Base-by-base conservation (phyloP, 2,113 vertebrate species). In the Neolamprologus longior region DNA sequence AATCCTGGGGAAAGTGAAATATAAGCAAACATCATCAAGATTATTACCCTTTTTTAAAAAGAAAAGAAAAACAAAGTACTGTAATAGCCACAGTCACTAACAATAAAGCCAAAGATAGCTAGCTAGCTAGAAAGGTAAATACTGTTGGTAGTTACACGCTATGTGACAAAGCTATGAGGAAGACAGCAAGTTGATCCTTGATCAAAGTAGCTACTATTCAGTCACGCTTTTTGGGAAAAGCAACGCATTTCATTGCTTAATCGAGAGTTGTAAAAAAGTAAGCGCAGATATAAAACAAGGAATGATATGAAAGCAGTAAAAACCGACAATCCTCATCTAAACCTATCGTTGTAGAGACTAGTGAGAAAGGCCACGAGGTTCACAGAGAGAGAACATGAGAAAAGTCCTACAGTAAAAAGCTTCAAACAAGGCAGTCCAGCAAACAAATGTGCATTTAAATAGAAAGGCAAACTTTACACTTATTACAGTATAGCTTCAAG, bases 401-500 rank as follows among this genome's bases (percentile, higher is more conserved):
- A 86, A 71, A 87, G n/a, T 88, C 85, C 87, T 94, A 93, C 84
- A 14, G 88, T 89, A 80, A 87, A 91, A 86, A 86, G 89, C 91
- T 89, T 91, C 7, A 92, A 93, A 94, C 89, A 83, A 94, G 90
- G 90, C 87, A 87, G 80, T 92, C 87, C 91, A 93, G 92, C 91
- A 90, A 95, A 92, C 11, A 78, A 87, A 94, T 91, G 88, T 94
- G 90, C 91, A 91, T 93, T 94, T 93, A 94, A 95, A 95, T 95
- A 95, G 15, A 93, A 93, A 92, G 91, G 89, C 85, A 91, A 82
- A 86, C 86, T 89, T 87, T 88, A 92, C 89, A 93, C 68, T 71
- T 86, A 92, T 91, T 93, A 93, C 88, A 94, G 82, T 53, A 71
- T 76, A 87, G 71, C 52, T 92, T 71, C 12, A 3, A 81, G 28